A percentile compares a stretch with the other conserved stretches of the same genome.
phyloP scores from a whole-genome alignment of 2,797 vertebrate genomes.

The Arnoldichthys spilopterus region DNA sequence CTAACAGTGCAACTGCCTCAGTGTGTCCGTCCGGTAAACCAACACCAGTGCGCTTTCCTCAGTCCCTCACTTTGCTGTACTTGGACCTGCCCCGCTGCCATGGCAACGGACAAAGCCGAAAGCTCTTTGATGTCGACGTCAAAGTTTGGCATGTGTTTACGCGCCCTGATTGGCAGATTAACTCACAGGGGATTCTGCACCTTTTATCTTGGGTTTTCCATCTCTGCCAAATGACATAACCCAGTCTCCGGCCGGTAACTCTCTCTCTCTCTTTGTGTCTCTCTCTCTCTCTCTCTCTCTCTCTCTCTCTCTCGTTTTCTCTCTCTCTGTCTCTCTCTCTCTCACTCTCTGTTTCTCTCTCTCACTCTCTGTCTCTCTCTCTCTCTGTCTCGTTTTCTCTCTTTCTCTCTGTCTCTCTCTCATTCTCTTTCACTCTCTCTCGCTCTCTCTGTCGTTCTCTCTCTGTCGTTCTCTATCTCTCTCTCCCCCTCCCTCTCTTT shows the following conservation, averaged over 20 bases:
- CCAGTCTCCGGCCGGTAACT: not conserved
- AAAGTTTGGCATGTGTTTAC: not conserved
- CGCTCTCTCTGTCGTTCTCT: not conserved
- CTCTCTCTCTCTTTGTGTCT: not conserved
- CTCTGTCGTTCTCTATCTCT: not conserved
- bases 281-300: not conserved
- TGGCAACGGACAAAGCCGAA: not conserved
- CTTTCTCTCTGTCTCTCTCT: too few species aligned
- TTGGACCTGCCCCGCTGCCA: not conserved
- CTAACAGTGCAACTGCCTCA: too few species aligned
- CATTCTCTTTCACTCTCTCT: not conserved
- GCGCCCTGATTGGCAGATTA: constrained; percentile 6
- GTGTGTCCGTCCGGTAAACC: too few species aligned
- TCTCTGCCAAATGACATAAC: constrained; percentile 35
- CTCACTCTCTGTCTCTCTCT: not conserved
- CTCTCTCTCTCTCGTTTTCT: not conserved
- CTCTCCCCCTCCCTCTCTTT: not conserved
- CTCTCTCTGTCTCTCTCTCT: not conserved
- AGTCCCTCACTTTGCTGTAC: too few species aligned
- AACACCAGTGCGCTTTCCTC: too few species aligned
- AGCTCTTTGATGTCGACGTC: not conserved
- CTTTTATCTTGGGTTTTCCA: not conserved
- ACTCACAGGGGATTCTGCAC: not conserved
- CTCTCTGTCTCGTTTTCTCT: not conserved
- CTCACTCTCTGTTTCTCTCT: not conserved